Percentiles rank a stretch among this genome's conserved stretches.
Evolutionary conservation across 2,888 invertebrate genomes (phyloP).

Genomic region (Ceriagrion tenellum): DNA sequence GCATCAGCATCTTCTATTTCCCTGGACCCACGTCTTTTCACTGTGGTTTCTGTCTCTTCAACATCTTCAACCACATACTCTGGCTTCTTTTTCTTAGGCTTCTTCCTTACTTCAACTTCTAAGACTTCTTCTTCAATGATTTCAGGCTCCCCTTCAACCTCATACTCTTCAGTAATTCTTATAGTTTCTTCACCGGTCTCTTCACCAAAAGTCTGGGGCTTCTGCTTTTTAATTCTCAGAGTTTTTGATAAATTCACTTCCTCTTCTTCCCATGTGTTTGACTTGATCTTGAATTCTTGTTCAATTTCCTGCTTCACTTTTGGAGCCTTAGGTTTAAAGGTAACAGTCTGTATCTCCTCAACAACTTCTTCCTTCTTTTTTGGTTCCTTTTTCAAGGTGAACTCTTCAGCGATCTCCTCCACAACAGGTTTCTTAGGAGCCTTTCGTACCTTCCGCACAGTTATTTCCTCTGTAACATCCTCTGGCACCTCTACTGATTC

Average conservation of each 20-base stretch:
- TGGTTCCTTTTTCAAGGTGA: constrained; percentile 74
- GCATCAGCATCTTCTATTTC: constrained; percentile 72
- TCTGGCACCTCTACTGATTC: constrained; percentile 78
- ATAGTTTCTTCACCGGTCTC: constrained; percentile 89
- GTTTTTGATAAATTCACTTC: constrained; percentile 87
- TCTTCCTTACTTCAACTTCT: constrained; percentile 78
- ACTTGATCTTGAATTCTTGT: constrained; percentile 92
- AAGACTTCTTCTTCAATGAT: constrained; percentile 83
- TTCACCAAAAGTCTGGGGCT: constrained; percentile 87
- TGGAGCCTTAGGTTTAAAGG: constrained; percentile 83
- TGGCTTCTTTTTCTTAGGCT: constrained; percentile 77
- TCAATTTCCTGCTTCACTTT: constrained; percentile 93
- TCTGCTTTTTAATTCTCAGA: constrained; percentile 89
- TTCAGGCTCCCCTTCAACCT: constrained; percentile 81
- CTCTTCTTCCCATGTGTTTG: constrained; percentile 92
- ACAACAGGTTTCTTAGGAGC: constrained; percentile 68
- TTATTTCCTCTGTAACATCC: constrained; percentile 74
- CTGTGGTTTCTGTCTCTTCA: constrained; percentile 73
- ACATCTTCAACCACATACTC: constrained; percentile 76
- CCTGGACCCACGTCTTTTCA: constrained; percentile 74
- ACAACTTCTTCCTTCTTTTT: constrained; percentile 87
- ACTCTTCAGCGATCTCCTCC: constrained; percentile 72
- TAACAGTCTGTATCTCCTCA: constrained; percentile 83
- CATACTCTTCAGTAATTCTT: constrained; percentile 83
- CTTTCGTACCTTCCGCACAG: constrained; percentile 71